Percentiles rank a stretch among this genome's conserved stretches.
phyloP scores from a whole-genome alignment of 2,888 invertebrate genomes.

The Rutpela maculata region DNA sequence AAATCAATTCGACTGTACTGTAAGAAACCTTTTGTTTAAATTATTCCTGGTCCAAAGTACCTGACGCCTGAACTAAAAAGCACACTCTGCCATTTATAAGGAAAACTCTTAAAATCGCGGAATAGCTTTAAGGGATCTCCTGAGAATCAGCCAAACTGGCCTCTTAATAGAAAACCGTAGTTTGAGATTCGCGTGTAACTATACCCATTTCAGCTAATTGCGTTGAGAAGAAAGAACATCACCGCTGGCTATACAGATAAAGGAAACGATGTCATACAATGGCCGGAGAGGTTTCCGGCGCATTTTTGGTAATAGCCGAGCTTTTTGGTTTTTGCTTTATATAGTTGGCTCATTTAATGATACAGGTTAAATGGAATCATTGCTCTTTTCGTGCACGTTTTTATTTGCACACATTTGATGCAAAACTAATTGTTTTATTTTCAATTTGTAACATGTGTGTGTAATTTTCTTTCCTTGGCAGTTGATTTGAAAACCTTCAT shows the following conservation, averaged over 20 bases:
- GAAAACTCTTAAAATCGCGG: slow-evolving; percentile 41
- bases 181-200: slow-evolving; percentile 69
- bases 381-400: not conserved
- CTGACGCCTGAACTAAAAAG: no score
- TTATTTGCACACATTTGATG: not conserved
- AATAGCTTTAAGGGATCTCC: slow-evolving; percentile 49
- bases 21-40: no score
- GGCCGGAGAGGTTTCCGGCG: slow-evolving; percentile 32
- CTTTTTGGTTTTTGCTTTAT: slow-evolving; percentile 5
- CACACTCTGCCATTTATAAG: slow-evolving; percentile 48
- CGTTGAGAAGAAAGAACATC: slow-evolving; percentile 63
- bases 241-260: slow-evolving; percentile 56
- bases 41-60: no score
- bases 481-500: no score
- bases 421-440: not conserved
- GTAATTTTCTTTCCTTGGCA: no score
- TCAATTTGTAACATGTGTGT: no score
- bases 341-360: slow-evolving; percentile 42
- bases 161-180: slow-evolving; percentile 68
- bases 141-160: slow-evolving; percentile 55
- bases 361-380: not conserved
- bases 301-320: slow-evolving; percentile 31
- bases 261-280: slow-evolving; percentile 49
- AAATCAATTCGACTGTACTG: no score
- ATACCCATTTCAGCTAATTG: slow-evolving; percentile 68